Base-by-base conservation (phyloP, 2,797 vertebrate species). In the Alosa sapidissima region DNA sequence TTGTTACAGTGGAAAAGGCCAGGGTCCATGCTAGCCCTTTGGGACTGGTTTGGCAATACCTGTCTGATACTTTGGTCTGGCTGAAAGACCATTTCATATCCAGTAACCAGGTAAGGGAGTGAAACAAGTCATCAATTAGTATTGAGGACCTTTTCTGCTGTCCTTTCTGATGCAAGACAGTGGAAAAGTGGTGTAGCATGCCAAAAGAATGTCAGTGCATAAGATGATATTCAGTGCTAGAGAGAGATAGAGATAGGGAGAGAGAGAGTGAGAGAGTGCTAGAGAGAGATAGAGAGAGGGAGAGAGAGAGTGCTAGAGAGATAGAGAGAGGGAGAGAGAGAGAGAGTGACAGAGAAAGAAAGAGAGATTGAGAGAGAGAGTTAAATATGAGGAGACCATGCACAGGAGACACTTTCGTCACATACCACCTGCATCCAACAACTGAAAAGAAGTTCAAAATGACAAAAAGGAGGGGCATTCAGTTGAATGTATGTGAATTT, bases 121-220 rank as follows among this genome's bases (percentile, higher is more conserved):
- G 72, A 78, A 78, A 47, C 72, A 41, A 78, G 72, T 78, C 72
- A 47, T 78, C 72, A 78, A 78, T 78, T 7, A 78, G 13, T 19
- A 78, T 78, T 78, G 72, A 78, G 21, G 72, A 78, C 72, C 72
- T 78, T 78, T 78, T 78, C 72, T 78, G 72, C 72, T 78, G 72
- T 78, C 72, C 21, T 45, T 78, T 78, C 72, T 78, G 72, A 78
- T 78, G 72, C 72, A 78, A 45, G 72, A 78, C 14, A 45, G 72
- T 78, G 72, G 72, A 21, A 78, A 45, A 78, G 72, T 78, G 36
- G 72, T 78, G 72, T 47, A 78, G 72, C 72, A 78, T 78, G 72
- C 72, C 72, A 78, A 78, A 78, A 78, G 72, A 78, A 78, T 19
- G 47, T 47, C 41, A 78, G 72, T 21, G 36, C 72, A 78, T 2